These are phyloP conservation scores for Leuciscus idus DNA, from an alignment of 2,113 vertebrate species.

Conservation along the genomic window DNA sequence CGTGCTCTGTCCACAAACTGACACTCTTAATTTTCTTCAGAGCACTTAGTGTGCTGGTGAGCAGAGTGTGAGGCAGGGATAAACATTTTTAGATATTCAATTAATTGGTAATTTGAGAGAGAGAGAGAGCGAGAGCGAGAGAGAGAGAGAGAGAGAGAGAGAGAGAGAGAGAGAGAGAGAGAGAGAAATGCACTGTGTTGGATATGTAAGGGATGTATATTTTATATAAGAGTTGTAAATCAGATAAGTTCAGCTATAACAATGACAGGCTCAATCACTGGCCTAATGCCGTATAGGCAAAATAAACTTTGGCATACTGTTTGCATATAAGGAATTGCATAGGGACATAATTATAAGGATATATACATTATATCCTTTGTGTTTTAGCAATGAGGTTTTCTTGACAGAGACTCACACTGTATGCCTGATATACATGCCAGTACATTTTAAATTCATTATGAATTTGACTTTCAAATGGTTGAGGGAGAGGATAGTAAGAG, in stretches of 20 bases:
- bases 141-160: not conserved
- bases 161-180: not conserved
- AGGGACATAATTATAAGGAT: not conserved
- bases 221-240: not conserved
- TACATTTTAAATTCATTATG: not conserved
- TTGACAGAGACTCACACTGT: not conserved
- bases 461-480: conserved; percentile 17
- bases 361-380: not conserved
- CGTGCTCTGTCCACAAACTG: conserved; percentile 11
- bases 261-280: not conserved
- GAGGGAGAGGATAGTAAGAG: not conserved
- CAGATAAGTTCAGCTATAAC: not conserved
- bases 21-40: conserved; percentile 29
- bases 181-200: not conserved
- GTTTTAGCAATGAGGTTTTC: not conserved
- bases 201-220: not conserved
- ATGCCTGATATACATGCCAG: not conserved
- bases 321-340: not conserved
- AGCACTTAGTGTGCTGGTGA: not conserved
- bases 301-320: conserved; percentile 1
- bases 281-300: not conserved
- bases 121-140: not conserved
- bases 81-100: not conserved
- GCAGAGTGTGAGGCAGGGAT: conserved; percentile 8
- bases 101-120: no score